A percentile compares a stretch with the other conserved stretches of the same genome.
These are phyloP conservation scores for Ophion slaviceki DNA, from an alignment of 2,888 invertebrate genomes.

Conservation along the genomic window DNA sequence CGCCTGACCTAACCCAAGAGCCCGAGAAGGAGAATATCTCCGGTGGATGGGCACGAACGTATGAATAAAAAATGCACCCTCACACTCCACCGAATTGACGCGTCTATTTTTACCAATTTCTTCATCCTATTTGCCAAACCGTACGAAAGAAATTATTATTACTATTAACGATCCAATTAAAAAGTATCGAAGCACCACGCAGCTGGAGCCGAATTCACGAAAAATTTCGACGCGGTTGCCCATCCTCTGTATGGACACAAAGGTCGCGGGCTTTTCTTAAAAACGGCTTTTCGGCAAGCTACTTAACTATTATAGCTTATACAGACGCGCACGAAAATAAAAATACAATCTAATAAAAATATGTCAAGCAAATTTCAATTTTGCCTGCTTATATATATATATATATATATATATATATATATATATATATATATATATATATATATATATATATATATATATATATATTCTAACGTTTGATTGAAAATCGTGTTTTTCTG, in stretches of 20 bases:
- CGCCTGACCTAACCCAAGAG: conserved; percentile 60
- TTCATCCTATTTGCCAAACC: not conserved
- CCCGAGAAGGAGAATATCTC: conserved; percentile 31
- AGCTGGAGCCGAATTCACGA: too few species aligned
- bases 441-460: too few species aligned
- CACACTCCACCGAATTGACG: not conserved
- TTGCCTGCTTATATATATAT: not conserved
- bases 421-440: too few species aligned
- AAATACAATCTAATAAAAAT: not conserved
- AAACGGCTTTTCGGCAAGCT: not conserved
- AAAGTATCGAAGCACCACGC: too few species aligned
- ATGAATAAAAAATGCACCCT: not conserved
- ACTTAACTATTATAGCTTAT: not conserved
- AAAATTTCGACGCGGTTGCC: not conserved
- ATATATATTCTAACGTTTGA: not conserved
- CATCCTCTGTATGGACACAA: too few species aligned
- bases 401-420: too few species aligned
- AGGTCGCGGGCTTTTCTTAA: too few species aligned
- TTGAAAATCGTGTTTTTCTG: not conserved
- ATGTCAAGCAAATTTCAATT: not conserved
- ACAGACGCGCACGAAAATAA: not conserved
- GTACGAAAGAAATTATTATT: not conserved
- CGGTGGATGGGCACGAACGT: not conserved
- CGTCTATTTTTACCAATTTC: not conserved
- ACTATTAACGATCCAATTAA: too few species aligned